Base-by-base conservation (phyloP, 2,888 invertebrate genomes). In the Dorcus parallelipipedus region DNA sequence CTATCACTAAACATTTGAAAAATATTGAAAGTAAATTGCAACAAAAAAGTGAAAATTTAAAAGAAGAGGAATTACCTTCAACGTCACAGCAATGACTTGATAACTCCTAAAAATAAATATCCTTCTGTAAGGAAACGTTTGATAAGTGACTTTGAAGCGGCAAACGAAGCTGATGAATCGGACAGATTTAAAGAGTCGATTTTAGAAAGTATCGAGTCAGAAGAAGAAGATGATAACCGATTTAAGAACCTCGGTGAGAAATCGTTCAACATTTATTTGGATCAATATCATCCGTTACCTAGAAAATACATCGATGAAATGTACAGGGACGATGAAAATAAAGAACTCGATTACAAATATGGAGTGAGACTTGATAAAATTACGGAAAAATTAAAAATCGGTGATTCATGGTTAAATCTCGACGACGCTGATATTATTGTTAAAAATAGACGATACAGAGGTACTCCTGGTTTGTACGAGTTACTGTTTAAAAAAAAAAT, bases 291-390 rank as follows among this genome's bases (percentile, higher is more conserved):
- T 52, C 43, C 58, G 3, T 58, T 61, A 56, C 61, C 61, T 5
- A 54, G 55, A 58, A 49, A 43, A 26, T 61, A 61, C 49, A 38
- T 58, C 38, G n/a, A 45, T 2, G 52, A 55, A 9, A 45, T 52
- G 38, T 9, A 51, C 14, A 20, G 49, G 20, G 54, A 20, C 42
- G 58, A 58, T 58, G 52, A 50, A 10, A 33, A 48, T 39, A 43
- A 50, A 41, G 45, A 49, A 48, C 59, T 57, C 53, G 64, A 65
- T 65, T 47, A 60, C 9, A 58, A 47, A 54, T 64, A 60, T 59
- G 58, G 59, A 39, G 33, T 60, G 8, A 58, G 52, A 49, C 58
- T 60, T 52, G 53, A 65, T 56, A 1, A 10, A 17, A 38, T 54
- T 1, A 60, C 41, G 2, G 41, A 41, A 10, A 41, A 9, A 2